Conservation (phyloP, 2,888 invertebrate species). For the Mimachlamys varia region DNA sequence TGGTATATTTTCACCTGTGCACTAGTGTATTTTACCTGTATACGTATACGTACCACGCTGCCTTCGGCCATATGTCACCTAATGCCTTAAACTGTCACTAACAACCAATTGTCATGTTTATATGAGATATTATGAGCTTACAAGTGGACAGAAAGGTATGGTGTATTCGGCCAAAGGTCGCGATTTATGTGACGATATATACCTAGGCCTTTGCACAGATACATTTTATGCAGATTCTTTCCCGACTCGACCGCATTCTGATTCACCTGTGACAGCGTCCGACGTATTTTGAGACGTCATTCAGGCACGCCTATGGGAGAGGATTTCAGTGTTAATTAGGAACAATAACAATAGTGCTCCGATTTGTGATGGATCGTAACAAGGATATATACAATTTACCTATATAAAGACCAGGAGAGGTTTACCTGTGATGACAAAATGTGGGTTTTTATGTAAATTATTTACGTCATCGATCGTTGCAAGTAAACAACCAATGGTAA, state of each 20-base stretch:
- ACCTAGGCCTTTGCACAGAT: neutral
- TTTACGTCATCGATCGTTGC: neutral
- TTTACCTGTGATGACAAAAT: neutral
- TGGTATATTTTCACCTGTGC: too few relatives aligned
- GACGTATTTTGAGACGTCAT: neutral
- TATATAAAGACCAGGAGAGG: neutral
- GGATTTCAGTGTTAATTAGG: neutral
- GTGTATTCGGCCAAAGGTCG: neutral
- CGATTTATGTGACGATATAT: neutral
- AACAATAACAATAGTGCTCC: neutral
- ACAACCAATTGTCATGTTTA: neutral
- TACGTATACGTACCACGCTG: neutral
- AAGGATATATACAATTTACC: neutral
- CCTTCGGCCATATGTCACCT: neutral
- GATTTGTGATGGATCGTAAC: neutral
- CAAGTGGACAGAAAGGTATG: neutral
- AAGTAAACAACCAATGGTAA: slow-evolving; percentile 16
- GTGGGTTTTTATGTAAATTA: slow-evolving; percentile 1
- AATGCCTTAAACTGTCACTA: neutral
- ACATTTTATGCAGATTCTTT: neutral
- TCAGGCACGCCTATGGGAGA: neutral
- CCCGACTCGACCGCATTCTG: neutral
- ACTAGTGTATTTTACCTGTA: too few relatives aligned
- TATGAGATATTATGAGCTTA: neutral
- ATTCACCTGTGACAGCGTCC: neutral